A percentile compares a stretch with the other conserved stretches of the same genome.
Conservation (phyloP, 2,797 vertebrate genomes). For the Sebastes vulpes region DNA sequence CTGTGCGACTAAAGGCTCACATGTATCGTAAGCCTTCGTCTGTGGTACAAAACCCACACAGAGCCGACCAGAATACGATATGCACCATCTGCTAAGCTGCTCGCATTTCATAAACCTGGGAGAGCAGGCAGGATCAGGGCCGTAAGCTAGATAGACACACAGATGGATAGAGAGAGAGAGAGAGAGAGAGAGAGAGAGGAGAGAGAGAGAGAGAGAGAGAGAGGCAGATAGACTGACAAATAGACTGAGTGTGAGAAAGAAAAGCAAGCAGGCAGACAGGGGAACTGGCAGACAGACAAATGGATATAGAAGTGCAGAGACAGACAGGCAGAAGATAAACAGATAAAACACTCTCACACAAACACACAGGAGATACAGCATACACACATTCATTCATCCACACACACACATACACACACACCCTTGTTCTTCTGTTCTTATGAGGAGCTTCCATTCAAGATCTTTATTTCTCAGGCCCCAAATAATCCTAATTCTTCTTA, state of each 20-base stretch:
- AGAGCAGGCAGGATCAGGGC: conserved; percentile 77
- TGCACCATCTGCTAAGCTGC: conserved; percentile 82
- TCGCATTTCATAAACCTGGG: conserved; percentile 81
- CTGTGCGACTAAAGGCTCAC: conserved; percentile 78
- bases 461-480: neutral
- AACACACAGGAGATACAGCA: conserved; percentile 6
- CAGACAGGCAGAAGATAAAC: conserved; percentile 55
- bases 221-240: conserved; percentile 26
- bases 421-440: neutral
- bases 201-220: conserved; percentile 16
- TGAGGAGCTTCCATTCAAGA: neutral
- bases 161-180: conserved; percentile 62
- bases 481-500: neutral
- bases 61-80: conserved; percentile 79
- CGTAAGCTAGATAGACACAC: conserved; percentile 75
- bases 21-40: conserved; percentile 78
- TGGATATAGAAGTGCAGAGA: conserved; percentile 30
- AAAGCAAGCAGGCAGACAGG: conserved; percentile 17
- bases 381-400: conserved; percentile 16
- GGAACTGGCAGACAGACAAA: conserved; percentile 44
- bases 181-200: neutral
- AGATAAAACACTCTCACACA: conserved; percentile 12
- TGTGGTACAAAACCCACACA: conserved; percentile 80
- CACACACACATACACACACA: neutral
- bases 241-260: conserved; percentile 23